Base-by-base conservation (phyloP, 1,140 invertebrate species). In the Phymastichus coffea region DNA sequence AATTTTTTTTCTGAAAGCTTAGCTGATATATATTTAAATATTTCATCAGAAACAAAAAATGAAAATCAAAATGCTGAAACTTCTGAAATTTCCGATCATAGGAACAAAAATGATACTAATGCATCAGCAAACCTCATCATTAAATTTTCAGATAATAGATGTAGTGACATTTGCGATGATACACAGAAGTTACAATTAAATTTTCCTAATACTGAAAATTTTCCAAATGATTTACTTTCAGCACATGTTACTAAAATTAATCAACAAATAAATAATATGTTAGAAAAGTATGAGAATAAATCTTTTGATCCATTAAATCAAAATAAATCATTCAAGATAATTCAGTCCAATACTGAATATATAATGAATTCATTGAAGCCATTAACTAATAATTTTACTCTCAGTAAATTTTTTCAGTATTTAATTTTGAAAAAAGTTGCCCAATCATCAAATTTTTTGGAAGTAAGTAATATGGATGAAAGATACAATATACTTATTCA, bases 401-500 rank as follows among this genome's bases (percentile, higher is more conserved):
- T 49, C 30, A 44, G 20, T 51, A 53, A 33, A 63, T 28, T 20
- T 37, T 59, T 37, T 30, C 37, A 65, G n/a, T 70, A 74, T 26
- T 69, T 69, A 15, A 54, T 74, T 19, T 26, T 77, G n/a, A 66
- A 74, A 48, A 69, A 65, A 44, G 43, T 75, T 2, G 67, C 74
- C 17, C 58, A 57, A 12, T 70, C 70, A 17, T 40, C 71, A 2
- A 67, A 74, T 10, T 72, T 66, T 17, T 63, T 70, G n/a, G 63
- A 60, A 37, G 49, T 55, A 38, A 68, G 70, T 26, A 66, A 69
- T 40, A 55, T 66, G 38, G 47, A 62, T 33, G 66, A 69, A 57
- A 61, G 67, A 19, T 69, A 70, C 23, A 66, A 71, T 52, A 38
- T 65, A 1, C 66, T 73, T 1, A 72, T 67, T 20, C 60, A 65